Evolutionary conservation across 2,113 vertebrate genomes (phyloP).

Genomic region (Chunga burmeisteri): DNA sequence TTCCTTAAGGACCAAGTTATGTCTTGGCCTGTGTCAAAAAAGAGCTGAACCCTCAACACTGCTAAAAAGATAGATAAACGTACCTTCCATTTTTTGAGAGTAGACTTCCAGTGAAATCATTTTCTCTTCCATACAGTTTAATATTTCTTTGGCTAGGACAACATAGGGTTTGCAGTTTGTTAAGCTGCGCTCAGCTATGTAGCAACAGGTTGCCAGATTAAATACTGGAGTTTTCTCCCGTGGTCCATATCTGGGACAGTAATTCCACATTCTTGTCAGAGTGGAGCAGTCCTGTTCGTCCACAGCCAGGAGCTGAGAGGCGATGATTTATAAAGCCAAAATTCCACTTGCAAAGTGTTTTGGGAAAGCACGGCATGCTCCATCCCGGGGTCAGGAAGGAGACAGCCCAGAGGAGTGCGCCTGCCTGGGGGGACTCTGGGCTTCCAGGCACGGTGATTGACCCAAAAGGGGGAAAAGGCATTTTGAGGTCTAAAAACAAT

Average conservation of each 20-base stretch:
- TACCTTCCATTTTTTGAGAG: not conserved
- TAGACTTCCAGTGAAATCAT: not conserved
- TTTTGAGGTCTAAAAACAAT: not conserved
- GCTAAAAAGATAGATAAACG: not conserved
- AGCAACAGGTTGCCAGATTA: slow-evolving; percentile 42
- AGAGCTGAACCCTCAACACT: not conserved
- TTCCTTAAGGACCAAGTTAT: not conserved
- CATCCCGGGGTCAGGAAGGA: not conserved
- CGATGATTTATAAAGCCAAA: slow-evolving; percentile 30
- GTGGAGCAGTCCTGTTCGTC: not conserved
- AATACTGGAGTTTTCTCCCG: slow-evolving; percentile 30
- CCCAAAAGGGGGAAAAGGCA: not conserved
- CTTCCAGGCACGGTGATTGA: not conserved
- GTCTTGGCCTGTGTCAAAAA: not conserved
- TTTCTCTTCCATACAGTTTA: slow-evolving; percentile 8
- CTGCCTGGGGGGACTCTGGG: not conserved
- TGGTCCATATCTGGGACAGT: not conserved
- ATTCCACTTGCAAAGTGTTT: slow-evolving; percentile 48
- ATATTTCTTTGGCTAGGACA: slow-evolving; percentile 3
- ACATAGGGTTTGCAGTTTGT: not conserved
- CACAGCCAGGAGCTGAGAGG: not conserved
- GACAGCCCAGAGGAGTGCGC: not conserved
- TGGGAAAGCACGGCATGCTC: not conserved
- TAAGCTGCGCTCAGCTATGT: not conserved
- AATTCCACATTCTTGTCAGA: slow-evolving; percentile 8